A percentile compares a stretch with the other conserved stretches of the same genome.
These are phyloP conservation scores for Ceyx erithaca DNA, from an alignment of 2,797 vertebrate species.

Conservation along the genomic window DNA sequence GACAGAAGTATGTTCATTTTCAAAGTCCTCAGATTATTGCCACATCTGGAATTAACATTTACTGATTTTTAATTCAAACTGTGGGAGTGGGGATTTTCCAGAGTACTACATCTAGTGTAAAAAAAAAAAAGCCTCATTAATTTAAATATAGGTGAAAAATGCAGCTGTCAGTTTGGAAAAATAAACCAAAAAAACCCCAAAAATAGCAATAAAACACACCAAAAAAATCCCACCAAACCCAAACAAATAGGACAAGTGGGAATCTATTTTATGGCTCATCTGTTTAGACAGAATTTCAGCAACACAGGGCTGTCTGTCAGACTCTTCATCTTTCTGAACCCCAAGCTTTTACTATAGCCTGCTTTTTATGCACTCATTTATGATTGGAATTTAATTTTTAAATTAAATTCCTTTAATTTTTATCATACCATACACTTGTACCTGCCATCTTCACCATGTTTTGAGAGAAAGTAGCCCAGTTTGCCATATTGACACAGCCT, in stretches of 20 bases:
- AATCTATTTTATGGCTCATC: background rate
- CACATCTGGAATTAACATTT: background rate
- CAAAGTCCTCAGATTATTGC: background rate
- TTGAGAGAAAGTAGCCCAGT: background rate
- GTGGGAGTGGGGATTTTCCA: background rate
- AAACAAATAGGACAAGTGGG: background rate
- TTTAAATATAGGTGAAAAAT: background rate
- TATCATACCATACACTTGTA: background rate
- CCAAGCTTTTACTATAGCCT: background rate
- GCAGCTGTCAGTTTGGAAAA: background rate
- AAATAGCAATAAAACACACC: background rate
- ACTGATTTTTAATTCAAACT: background rate
- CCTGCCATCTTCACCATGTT: background rate
- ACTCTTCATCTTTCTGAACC: background rate
- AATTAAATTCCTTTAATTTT: background rate
- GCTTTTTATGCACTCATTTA: background rate
- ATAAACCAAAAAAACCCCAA: too few relatives aligned
- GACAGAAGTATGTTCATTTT: background rate
- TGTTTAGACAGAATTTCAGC: background rate
- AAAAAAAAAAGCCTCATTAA: background rate
- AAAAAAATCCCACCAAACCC: too few relatives aligned
- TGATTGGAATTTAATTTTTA: background rate
- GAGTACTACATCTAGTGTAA: background rate
- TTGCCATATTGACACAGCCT: background rate
- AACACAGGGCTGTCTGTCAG: background rate